These are phyloP conservation scores for Arion vulgaris DNA, from an alignment of 1,140 invertebrate species.

Conservation along the genomic window DNA sequence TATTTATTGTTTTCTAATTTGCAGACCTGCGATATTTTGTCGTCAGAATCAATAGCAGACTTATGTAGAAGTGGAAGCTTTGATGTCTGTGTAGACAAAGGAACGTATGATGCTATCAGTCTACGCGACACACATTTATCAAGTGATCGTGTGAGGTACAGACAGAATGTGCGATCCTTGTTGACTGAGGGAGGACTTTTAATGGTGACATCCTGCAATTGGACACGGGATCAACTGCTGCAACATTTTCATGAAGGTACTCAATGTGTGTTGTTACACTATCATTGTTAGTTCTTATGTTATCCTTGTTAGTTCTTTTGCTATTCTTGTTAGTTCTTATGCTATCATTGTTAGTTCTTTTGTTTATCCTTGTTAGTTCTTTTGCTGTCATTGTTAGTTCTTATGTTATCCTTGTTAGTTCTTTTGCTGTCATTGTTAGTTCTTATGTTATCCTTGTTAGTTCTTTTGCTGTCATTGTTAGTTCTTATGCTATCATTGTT, in stretches of 20 bases:
- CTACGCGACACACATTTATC: constrained; percentile 81
- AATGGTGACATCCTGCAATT: constrained; percentile 94
- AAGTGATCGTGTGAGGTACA: constrained; percentile 80
- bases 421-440: no score
- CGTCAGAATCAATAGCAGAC: constrained; percentile 41
- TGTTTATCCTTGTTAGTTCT: no score
- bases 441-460: no score
- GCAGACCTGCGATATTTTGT: constrained; percentile 39
- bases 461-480: no score
- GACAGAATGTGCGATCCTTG: constrained; percentile 78
- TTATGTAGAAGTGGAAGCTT: constrained; percentile 39
- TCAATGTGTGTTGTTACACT: no score
- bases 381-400: no score
- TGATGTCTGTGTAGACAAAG: constrained; percentile 83
- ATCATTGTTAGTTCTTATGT: neutral
- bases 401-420: no score
- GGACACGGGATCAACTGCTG: constrained; percentile 88
- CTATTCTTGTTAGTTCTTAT: neutral
- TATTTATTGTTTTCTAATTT: neutral
- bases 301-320: neutral
- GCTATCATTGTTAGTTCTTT: neutral
- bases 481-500: no score
- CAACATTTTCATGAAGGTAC: constrained; percentile 79
- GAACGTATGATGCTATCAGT: constrained; percentile 94
- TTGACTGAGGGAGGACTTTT: constrained; percentile 80